Evolutionary conservation across 2,888 invertebrate genomes (phyloP).

Genomic region (Sinohyriopsis cumingii): DNA sequence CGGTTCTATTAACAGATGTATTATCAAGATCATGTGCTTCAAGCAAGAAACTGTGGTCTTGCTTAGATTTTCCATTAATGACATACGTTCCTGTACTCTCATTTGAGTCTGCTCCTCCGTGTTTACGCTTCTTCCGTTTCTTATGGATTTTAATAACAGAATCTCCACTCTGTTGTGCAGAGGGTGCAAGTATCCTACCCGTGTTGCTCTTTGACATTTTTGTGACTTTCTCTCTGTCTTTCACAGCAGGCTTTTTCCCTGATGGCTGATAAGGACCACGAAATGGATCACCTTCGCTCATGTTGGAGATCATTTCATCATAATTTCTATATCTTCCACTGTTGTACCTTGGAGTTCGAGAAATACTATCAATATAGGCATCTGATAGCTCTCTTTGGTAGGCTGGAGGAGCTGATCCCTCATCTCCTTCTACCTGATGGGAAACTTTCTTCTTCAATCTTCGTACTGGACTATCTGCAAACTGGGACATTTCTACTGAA

Average conservation of each 20-base stretch:
- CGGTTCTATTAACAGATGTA: slow-evolving; percentile 45
- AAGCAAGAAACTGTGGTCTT: slow-evolving; percentile 11
- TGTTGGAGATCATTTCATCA: slow-evolving; percentile 41
- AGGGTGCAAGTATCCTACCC: slow-evolving; percentile 10
- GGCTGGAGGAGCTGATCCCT: slow-evolving; percentile 12
- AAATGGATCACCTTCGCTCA: slow-evolving; percentile 47
- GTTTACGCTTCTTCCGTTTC: slow-evolving; percentile 32
- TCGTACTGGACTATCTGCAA: slow-evolving; percentile 12
- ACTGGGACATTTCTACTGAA: slow-evolving; percentile 23
- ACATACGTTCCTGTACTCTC: slow-evolving; percentile 32
- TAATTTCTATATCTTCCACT: slow-evolving; percentile 40
- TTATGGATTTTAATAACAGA: slow-evolving; percentile 11
- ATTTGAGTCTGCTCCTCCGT: slow-evolving; percentile 19
- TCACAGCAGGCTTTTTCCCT: slow-evolving; percentile 29
- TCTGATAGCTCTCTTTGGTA: slow-evolving; percentile 41
- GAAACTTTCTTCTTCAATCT: not conserved
- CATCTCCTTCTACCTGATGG: slow-evolving; percentile 21
- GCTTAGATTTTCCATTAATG: slow-evolving; percentile 23
- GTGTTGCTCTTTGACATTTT: slow-evolving; percentile 24
- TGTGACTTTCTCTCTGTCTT: slow-evolving; percentile 3
- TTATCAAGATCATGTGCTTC: slow-evolving; percentile 18
- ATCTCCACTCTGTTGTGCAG: not conserved
- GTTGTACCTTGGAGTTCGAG: slow-evolving; percentile 44
- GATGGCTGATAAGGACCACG: slow-evolving; percentile 43
- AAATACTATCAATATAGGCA: slow-evolving; percentile 39